Percentiles rank a stretch among this genome's conserved stretches.
phyloP scores from a whole-genome alignment of 2,888 invertebrate genomes.

The Gasteruption jaculator region DNA sequence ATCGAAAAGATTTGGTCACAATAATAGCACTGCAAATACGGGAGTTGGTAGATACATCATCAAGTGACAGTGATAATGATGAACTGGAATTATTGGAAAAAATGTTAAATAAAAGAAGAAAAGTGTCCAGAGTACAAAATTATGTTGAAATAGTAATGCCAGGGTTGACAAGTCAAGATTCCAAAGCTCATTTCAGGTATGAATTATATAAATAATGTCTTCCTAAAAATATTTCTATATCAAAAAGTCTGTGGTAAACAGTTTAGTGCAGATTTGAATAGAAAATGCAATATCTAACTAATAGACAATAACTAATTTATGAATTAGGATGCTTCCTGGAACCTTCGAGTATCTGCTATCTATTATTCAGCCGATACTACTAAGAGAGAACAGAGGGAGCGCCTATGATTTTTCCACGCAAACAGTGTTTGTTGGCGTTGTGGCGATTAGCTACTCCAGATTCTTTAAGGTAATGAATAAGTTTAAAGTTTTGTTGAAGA shows the following conservation, averaged over 20 bases:
- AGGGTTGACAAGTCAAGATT: slow-evolving; percentile 13
- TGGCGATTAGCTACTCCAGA: slow-evolving; percentile 19
- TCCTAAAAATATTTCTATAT: slow-evolving; percentile 1
- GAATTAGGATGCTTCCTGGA: slow-evolving; percentile 15
- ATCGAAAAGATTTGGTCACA: slow-evolving; percentile 12
- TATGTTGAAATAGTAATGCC: slow-evolving; percentile 14
- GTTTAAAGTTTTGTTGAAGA: too few species aligned
- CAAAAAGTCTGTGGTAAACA: slow-evolving; percentile 7
- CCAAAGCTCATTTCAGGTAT: slow-evolving; percentile 17
- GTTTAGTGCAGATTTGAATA: too few species aligned
- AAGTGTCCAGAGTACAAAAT: slow-evolving; percentile 10
- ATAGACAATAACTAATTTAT: slow-evolving; percentile 13
- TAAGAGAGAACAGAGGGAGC: slow-evolving; percentile 10
- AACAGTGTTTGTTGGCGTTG: slow-evolving; percentile 14
- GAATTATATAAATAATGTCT: slow-evolving; percentile 10
- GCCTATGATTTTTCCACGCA: slow-evolving; percentile 12
- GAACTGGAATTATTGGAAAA: slow-evolving; percentile 10
- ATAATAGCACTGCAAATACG: slow-evolving; percentile 11
- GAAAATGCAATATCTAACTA: too few species aligned
- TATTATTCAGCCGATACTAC: slow-evolving; percentile 11
- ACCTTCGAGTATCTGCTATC: slow-evolving; percentile 17
- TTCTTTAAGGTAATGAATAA: slow-evolving; percentile 13
- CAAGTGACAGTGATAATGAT: slow-evolving; percentile 11
- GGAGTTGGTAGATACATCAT: slow-evolving; percentile 5
- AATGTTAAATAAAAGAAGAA: slow-evolving; percentile 10